Conservation (phyloP, 2,797 vertebrate species). For the Tinamus major region DNA sequence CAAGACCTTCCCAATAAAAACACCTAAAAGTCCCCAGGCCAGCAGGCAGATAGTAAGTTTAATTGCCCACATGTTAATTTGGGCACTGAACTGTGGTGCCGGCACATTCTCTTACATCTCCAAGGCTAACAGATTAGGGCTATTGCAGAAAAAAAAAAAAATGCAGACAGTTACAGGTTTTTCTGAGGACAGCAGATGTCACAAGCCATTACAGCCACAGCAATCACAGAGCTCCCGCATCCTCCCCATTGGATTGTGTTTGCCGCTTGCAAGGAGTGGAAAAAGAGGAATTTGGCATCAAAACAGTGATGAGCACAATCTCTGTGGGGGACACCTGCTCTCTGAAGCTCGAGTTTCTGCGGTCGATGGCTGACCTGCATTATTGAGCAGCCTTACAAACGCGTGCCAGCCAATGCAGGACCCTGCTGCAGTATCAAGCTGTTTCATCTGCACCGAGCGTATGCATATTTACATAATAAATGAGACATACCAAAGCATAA, state of each 20-base stretch:
- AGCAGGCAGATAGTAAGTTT: not conserved
- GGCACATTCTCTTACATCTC: not conserved
- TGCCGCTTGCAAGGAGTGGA: not conserved
- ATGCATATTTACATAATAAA: constrained; percentile 54
- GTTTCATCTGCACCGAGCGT: constrained; percentile 9
- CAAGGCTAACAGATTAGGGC: not conserved
- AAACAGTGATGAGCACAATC: not conserved
- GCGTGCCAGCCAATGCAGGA: not conserved
- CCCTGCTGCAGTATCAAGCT: not conserved
- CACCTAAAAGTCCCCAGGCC: not conserved
- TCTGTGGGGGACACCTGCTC: accelerated
- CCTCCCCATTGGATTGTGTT: not conserved
- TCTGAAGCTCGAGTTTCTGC: not conserved
- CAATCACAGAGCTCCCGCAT: not conserved
- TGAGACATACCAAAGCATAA: constrained; percentile 51
- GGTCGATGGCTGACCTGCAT: constrained; percentile 25
- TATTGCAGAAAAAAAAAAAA: not conserved
- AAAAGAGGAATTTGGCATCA: not conserved
- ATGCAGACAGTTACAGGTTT: not conserved
- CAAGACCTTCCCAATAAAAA: not conserved
- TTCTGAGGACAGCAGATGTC: not conserved
- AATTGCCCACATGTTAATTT: not conserved
- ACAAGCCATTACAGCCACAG: accelerated
- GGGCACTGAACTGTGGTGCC: not conserved
- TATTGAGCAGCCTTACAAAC: constrained; percentile 25